A percentile compares a stretch with the other conserved stretches of the same genome.
Evolutionary conservation across 2,888 invertebrate genomes (phyloP).

Genomic region (Orchesellides sinensis): DNA sequence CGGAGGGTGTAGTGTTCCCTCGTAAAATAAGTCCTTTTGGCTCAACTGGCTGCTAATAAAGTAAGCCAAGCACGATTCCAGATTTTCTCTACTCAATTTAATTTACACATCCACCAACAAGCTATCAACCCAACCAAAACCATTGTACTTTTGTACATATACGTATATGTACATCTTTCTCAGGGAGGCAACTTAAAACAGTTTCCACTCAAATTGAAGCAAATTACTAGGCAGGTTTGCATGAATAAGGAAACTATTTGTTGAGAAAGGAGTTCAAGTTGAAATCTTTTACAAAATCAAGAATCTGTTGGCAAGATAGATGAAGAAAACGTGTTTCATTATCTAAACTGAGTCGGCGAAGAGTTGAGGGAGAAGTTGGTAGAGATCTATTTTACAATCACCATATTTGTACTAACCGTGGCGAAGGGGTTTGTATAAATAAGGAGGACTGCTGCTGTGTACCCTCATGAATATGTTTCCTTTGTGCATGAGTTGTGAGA

Average conservation of each 20-base stretch:
- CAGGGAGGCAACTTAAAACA: background rate
- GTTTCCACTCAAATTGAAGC: constrained; percentile 12
- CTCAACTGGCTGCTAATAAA: constrained; percentile 45
- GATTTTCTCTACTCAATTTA: constrained; percentile 57
- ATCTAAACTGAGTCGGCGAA: background rate
- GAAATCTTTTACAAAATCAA: constrained; percentile 1
- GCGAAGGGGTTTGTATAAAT: background rate
- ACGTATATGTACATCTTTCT: background rate
- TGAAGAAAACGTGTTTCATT: constrained; percentile 32
- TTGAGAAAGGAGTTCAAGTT: background rate
- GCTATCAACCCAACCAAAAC: constrained; percentile 2
- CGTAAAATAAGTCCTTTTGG: constrained; percentile 3
- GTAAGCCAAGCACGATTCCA: constrained; percentile 52
- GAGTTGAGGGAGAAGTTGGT: background rate
- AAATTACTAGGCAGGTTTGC: background rate
- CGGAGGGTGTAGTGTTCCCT: background rate
- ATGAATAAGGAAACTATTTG: background rate
- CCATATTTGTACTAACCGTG: constrained; percentile 14
- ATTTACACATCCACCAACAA: constrained; percentile 32
- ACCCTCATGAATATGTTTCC: constrained; percentile 37
- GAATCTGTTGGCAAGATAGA: constrained; percentile 32
- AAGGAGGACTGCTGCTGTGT: too few species aligned
- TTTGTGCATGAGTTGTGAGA: constrained; percentile 42
- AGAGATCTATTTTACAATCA: background rate
- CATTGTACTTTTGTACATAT: background rate